Base-by-base conservation (phyloP, 2,113 vertebrate species). In the Apistogramma diplotaenia region DNA sequence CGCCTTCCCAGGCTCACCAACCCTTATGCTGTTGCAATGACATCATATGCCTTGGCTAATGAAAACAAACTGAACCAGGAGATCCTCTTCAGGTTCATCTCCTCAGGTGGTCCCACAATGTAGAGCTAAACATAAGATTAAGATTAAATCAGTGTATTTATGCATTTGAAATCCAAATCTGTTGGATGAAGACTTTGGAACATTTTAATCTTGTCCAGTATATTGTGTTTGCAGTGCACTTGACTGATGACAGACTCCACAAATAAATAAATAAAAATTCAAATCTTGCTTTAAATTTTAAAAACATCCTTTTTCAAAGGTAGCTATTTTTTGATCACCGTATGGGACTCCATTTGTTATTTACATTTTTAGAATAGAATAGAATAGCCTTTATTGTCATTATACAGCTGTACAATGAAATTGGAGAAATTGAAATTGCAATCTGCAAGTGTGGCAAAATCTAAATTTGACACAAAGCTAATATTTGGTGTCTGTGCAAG, bases 11-110 rank as follows among this genome's bases (percentile, higher is more conserved):
- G 21, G 0, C 33, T 99, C 15, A 15, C 8, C 56, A 93, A 96
- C 51, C 91, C 97, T 0, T 98, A 98, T 80, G 94, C 96, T 0
- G 93, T 96, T 62, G 96, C 96, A 51, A 87, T 99, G 49, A 40
- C 95, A 0, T 96, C 95, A 57, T 97, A 97, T 0, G 97, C 97
- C 16, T 85, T 99, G 82, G 94, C 95, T 76, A 86, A 94, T 60
- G 1, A 89, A 0, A 89, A 76, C 1, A 62, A 94, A 72, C 27
- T 94, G 80, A 76, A 93, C 82, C 35, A 53, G 58, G 37, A 85
- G 0, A 29, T 84, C 15, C 89, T 96, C 53, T 85, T 93, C 78
- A 91, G 90, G 43, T 95, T n/a, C 51, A 4, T 31, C 3, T 93
- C 95, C 55, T 86, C 23, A 93, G 96, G 96, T 97, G 4, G 56